phyloP scores from a whole-genome alignment of 2,113 vertebrate species.

The Carassius carassius region DNA sequence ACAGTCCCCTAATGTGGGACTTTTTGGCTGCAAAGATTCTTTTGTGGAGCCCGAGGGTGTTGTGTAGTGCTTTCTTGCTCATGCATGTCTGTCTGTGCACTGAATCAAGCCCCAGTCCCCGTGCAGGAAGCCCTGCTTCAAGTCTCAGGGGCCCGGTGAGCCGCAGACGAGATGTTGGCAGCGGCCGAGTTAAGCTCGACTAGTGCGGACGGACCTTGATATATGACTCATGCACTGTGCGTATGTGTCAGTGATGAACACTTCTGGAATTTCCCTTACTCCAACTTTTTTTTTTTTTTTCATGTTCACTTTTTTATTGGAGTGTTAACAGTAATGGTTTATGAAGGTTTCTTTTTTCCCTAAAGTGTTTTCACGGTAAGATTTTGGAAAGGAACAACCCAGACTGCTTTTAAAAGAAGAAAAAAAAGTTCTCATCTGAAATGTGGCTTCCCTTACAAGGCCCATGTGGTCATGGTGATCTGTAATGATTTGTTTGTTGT shows the following conservation, averaged over 20 bases:
- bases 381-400: slow-evolving; percentile 23
- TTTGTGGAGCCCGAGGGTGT: slow-evolving; percentile 58
- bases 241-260: slow-evolving; percentile 32
- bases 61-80: slow-evolving; percentile 55
- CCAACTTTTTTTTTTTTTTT: slow-evolving; percentile 19
- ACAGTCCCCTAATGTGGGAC: slow-evolving; percentile 19
- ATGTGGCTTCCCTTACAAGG: neutral
- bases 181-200: slow-evolving; percentile 29
- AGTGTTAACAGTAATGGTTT: slow-evolving; percentile 43
- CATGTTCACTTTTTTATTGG: slow-evolving; percentile 12
- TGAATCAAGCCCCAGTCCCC: slow-evolving; percentile 56
- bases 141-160: slow-evolving; percentile 49
- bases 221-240: slow-evolving; percentile 6
- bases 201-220: slow-evolving; percentile 20
- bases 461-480: slow-evolving; percentile 27
- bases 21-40: slow-evolving; percentile 58
- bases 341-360: slow-evolving; percentile 15
- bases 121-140: slow-evolving; percentile 45
- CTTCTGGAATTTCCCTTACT: slow-evolving; percentile 39
- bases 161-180: slow-evolving; percentile 23
- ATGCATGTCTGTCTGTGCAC: slow-evolving; percentile 63
- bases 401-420: neutral
- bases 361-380: neutral
- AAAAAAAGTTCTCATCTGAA: slow-evolving; percentile 8
- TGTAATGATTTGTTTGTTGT: slow-evolving; percentile 30